Evolutionary conservation across 2,888 invertebrate species (phyloP).

Genomic region (Agrochola macilenta): DNA sequence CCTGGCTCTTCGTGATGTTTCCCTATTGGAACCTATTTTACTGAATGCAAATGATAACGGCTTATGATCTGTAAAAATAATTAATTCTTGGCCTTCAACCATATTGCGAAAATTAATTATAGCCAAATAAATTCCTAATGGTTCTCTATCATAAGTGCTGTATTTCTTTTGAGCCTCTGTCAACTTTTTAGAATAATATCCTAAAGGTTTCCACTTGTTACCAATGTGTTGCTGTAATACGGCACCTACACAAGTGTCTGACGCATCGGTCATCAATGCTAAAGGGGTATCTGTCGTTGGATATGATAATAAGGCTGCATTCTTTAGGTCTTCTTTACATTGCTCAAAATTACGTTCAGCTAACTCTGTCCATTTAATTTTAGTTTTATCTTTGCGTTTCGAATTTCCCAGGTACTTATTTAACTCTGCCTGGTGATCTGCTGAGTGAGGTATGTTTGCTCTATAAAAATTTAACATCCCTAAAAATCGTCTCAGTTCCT

Average conservation of each 20-base stretch:
- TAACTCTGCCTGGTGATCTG: background rate
- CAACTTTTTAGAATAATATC: too few relatives aligned
- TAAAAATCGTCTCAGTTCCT: constrained; percentile 11
- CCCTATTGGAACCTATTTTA: background rate
- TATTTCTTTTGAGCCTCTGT: constrained; percentile 10
- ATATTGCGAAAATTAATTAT: background rate
- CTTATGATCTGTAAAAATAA: constrained; percentile 5
- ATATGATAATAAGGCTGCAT: background rate
- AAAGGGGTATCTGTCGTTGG: background rate
- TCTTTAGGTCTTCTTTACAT: constrained; percentile 4
- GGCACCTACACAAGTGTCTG: constrained; percentile 6
- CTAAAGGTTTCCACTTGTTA: background rate
- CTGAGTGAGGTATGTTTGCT: background rate
- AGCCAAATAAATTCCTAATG: background rate
- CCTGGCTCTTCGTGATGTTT: background rate
- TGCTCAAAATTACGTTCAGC: constrained; percentile 6
- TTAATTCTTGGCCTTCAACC: background rate
- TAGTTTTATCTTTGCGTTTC: constrained; percentile 7
- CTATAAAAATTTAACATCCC: constrained; percentile 22
- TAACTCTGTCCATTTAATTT: background rate
- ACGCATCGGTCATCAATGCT: constrained; percentile 20
- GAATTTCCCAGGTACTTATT: background rate
- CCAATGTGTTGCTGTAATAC: background rate
- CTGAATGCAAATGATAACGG: background rate
- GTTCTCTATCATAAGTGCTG: background rate